Evolutionary conservation across 2,113 vertebrate species (phyloP), one percentile per base, ranked within the genome.

Genomic region (Picathartes gymnocephalus): DNA sequence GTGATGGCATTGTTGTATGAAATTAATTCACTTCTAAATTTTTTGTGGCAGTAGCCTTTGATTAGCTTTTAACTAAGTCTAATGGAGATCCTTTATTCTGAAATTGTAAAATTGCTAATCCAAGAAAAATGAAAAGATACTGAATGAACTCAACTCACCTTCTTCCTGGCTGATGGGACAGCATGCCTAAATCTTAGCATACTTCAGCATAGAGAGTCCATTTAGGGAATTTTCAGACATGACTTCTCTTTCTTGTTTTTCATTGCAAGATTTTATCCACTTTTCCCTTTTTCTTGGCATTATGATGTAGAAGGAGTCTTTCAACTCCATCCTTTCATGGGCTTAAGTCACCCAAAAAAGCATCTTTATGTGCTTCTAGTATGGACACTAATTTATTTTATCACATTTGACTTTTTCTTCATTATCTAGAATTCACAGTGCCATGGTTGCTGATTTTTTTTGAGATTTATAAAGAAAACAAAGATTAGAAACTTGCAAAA

Each of bases 381-480:
- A 71, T 6, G 40, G 33, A 78, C 47, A 64, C 8, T 23, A 35
- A 86, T 17, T 64, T 66, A 79, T 91, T 65, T 35, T 33, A 87
- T 42, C 45, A 91, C 18, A 47, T 81, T 82, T 90, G 44, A 51
- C 33, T 33, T 91, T 92, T 89, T 50, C n/a, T 90, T 97, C 23
- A 50, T 73, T 80, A 66, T 24, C 44, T 48, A 56, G 33, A 62
- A 35, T 81, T 92, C 72, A 72, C 35, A 73, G 22, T 39, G 24
- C 13, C 45, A 64, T 0, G 0, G 35, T 30, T 57, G 37, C 18
- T 53, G 42, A 37, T 60, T 62, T 79, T 90, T 51, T 51, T 66
- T 61, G 11, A 92, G 51, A 92, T 80, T 89, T 83, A 95, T 81
- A 86, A 87, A 88, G 64, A 76, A 84, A 95, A 74, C 37, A 76